Evolutionary conservation across 2,113 vertebrate species (phyloP).

Genomic region (Pygoscelis antarcticus): DNA sequence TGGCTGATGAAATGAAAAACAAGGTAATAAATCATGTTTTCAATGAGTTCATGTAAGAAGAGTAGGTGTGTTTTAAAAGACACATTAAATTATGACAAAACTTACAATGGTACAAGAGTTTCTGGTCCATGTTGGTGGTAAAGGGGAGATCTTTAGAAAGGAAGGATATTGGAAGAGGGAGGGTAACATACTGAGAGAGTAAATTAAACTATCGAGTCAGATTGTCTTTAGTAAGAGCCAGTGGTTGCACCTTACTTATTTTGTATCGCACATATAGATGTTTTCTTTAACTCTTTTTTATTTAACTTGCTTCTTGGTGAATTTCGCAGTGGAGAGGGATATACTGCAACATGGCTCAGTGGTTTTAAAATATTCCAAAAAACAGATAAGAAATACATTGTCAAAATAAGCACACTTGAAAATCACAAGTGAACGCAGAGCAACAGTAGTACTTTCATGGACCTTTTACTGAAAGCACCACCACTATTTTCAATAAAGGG

Average conservation of each 20-base stretch:
- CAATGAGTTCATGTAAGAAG: background rate
- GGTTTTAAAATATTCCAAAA: background rate
- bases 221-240: background rate
- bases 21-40: background rate
- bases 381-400: background rate
- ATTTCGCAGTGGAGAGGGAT: background rate
- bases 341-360: background rate
- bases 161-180: background rate
- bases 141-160: background rate
- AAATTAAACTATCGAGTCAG: background rate
- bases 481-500: background rate
- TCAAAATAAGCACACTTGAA: background rate
- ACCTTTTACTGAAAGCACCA: background rate
- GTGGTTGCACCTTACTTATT: background rate
- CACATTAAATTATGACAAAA: background rate
- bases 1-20: background rate
- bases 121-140: background rate
- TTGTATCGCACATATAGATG: accelerated
- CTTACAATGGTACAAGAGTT: background rate
- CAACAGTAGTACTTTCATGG: background rate
- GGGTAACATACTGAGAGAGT: background rate
- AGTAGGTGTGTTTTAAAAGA: background rate
- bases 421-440: background rate
- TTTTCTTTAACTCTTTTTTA: background rate
- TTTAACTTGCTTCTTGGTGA: background rate